Conservation (phyloP, 2,113 vertebrate species). For the Cryptomyrus ogoouensis region DNA sequence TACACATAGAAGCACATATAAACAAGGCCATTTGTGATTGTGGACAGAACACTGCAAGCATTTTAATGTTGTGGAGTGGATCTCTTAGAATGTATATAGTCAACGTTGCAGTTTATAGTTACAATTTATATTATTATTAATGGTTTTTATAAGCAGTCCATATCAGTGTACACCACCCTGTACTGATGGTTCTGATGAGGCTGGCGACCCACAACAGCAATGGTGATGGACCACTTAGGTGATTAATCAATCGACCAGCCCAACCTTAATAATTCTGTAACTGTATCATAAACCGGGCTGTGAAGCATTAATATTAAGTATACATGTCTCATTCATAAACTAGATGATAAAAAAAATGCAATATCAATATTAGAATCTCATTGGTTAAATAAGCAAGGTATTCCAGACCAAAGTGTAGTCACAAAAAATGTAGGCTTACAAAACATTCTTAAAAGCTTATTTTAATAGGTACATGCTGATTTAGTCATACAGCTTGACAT, state of each 20-base stretch:
- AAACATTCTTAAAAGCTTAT: not conserved
- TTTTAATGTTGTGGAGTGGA: not conserved
- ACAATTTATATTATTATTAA: not conserved
- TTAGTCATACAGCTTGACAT: not conserved
- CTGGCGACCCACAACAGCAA: not conserved
- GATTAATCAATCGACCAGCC: not conserved
- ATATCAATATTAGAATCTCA: not conserved
- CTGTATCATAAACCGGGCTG: not conserved
- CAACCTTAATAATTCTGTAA: not conserved
- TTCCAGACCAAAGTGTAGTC: not conserved
- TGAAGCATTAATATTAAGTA: not conserved
- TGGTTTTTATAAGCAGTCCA: not conserved
- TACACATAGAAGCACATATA: not conserved
- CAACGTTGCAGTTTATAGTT: not conserved
- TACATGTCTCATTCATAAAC: not conserved
- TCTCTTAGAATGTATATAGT: not conserved
- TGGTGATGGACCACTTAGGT: not conserved
- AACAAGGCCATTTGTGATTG: not conserved
- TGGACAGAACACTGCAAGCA: not conserved
- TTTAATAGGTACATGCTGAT: not conserved
- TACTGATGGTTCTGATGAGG: not conserved
- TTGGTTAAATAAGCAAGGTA: not conserved
- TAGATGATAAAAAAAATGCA: not conserved
- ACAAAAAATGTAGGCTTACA: not conserved
- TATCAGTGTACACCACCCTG: not conserved